A percentile compares a stretch with the other conserved stretches of the same genome.
Evolutionary conservation across 2,113 vertebrate species (phyloP).

Genomic region (Mugil cephalus): DNA sequence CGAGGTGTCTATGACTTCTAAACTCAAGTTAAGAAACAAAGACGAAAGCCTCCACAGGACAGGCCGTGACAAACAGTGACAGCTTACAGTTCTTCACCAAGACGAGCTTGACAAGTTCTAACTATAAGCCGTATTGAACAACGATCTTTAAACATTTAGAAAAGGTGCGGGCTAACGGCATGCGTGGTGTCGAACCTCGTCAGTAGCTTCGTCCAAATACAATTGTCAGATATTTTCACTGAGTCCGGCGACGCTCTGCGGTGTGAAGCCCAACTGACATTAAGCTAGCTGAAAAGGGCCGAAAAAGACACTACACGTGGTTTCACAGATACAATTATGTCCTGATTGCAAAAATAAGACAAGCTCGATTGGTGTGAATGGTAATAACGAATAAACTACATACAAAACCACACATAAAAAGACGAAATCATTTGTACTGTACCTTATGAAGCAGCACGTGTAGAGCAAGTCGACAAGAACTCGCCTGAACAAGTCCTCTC

Average conservation of each 20-base stretch:
- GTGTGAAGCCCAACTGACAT: no score
- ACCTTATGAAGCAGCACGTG: constrained; percentile 49
- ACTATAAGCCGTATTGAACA: not conserved
- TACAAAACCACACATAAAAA: not conserved
- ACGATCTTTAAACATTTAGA: fast-evolving
- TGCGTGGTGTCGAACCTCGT: not conserved
- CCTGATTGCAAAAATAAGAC: fast-evolving
- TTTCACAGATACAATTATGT: not conserved
- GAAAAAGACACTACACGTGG: not conserved
- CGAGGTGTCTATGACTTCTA: no score
- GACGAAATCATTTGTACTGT: not conserved
- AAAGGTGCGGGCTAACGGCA: fast-evolving
- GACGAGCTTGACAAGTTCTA: fast-evolving
- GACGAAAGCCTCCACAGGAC: no score
- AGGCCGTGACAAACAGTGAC: not conserved
- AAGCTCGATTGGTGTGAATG: not conserved
- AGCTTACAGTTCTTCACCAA: not conserved
- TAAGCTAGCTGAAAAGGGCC: not conserved
- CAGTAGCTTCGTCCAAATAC: fast-evolving
- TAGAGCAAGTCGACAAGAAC: fast-evolving
- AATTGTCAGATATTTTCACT: not conserved
- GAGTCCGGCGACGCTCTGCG: not conserved
- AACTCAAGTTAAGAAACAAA: no score
- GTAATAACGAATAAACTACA: not conserved
- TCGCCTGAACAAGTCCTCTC: not conserved